Percentiles rank a stretch among this genome's conserved stretches.
These are phyloP conservation scores for Euglossa dilemma DNA, from an alignment of 1,140 invertebrate genomes.

Conservation along the genomic window DNA sequence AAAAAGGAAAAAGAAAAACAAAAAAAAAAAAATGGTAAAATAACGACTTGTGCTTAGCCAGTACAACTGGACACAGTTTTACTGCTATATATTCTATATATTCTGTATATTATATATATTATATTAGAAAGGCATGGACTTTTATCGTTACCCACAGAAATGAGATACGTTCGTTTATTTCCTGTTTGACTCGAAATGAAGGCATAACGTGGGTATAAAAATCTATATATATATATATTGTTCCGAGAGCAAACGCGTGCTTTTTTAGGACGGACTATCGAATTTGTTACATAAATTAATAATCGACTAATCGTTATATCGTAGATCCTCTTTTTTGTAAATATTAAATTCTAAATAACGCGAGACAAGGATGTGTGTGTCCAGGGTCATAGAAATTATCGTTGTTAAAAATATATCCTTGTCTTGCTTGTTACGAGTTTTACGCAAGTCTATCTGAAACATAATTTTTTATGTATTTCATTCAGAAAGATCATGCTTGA, in stretches of 20 bases:
- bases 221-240: background rate
- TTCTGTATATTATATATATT: slow-evolving; percentile 31
- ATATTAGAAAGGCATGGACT: slow-evolving; percentile 6
- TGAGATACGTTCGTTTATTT: slow-evolving; percentile 22
- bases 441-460: background rate
- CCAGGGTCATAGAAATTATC: slow-evolving; percentile 56
- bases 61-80: slow-evolving; percentile 24
- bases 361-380: slow-evolving; percentile 34
- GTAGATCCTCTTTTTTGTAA: slow-evolving; percentile 29
- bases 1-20: no score
- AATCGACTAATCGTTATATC: slow-evolving; percentile 1
- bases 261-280: background rate
- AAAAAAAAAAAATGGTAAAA: no score
- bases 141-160: slow-evolving; percentile 5
- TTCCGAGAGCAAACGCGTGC: background rate
- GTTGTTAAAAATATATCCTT: slow-evolving; percentile 52
- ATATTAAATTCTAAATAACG: slow-evolving; percentile 25
- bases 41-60: slow-evolving; percentile 9
- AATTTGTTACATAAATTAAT: slow-evolving; percentile 12
- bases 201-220: background rate
- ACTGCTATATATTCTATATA: slow-evolving; percentile 43
- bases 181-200: slow-evolving; percentile 12
- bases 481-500: slow-evolving; percentile 1
- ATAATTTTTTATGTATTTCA: slow-evolving; percentile 7
- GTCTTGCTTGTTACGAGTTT: slow-evolving; percentile 32